Base-by-base conservation (phyloP, 2,113 vertebrate species). In the Brachirus orientalis region DNA sequence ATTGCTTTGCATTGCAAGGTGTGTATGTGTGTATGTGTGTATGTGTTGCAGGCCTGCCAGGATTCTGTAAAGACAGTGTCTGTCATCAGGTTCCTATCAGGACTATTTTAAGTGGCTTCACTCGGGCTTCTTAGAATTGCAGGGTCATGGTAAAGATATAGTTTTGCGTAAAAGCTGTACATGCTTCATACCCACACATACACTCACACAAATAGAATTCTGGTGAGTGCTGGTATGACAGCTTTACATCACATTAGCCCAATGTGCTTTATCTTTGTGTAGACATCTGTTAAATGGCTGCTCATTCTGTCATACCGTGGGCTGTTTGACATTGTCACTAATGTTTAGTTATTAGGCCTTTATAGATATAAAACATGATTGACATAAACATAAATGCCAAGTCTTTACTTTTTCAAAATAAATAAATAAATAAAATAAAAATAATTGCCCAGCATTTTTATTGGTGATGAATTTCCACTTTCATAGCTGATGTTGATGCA, bases 91-190 rank as follows among this genome's bases (percentile, higher is more conserved):
- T 86, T 90, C 80, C 83, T 78, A 61, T 86, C 72, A 14, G 61
- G 43, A 83, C 81, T 89, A 91, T 92, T 90, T 91, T 68, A 80
- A 90, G 86, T 81, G 56, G 72, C 58, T 71, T 44, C 66, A 55
- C 73, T 71, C 8, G 2, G 68, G 28, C 63, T 91, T 91, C 87
- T 90, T 44, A 83, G 83, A 89, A 90, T 16, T 68, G 79, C 72
- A 72, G 76, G 85, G 73, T 88, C 78, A 83, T 72, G 66, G 38
- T 87, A 86, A 88, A 87, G 69, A 79, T 88, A 85, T 80, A 74
- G 63, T 77, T 87, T 85, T 69, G 69, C 12, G 12, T 68, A 74
- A 80, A 86, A 80, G 63, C 14, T 51, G 11, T 18, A 33, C 40
- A 50, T n/a, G 22, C 51, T 52, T 19, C 19, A 11, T 1, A 22